Conservation (phyloP, 2,113 vertebrate species). For the Apodemus speciosus region DNA sequence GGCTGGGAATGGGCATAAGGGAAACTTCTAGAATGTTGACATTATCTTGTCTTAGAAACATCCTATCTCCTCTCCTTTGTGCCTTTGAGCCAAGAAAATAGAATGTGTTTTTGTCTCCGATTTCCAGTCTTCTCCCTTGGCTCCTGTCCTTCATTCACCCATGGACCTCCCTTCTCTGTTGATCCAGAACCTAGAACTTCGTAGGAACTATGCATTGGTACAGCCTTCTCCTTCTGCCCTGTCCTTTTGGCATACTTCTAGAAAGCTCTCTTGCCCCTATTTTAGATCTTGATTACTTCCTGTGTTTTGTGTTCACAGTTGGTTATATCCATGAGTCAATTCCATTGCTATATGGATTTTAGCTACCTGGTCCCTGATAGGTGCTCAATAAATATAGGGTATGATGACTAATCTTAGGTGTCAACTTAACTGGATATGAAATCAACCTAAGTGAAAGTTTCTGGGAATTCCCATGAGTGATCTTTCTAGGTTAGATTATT, state of each 20-base stretch:
- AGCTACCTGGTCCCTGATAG: neutral
- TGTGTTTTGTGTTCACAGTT: neutral
- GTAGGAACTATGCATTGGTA: neutral
- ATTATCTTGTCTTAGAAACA: neutral
- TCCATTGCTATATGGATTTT: neutral
- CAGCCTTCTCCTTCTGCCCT: neutral
- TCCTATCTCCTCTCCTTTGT: neutral
- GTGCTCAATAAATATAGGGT: fast-evolving
- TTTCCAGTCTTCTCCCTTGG: neutral
- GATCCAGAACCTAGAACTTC: neutral
- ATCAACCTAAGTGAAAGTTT: neutral
- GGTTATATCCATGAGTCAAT: neutral
- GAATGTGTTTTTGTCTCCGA: neutral
- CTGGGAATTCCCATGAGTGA: neutral
- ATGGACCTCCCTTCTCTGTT: neutral
- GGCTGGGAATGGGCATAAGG: neutral
- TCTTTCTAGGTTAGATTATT: neutral
- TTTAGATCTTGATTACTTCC: neutral
- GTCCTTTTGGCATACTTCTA: neutral
- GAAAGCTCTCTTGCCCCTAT: fast-evolving
- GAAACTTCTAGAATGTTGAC: neutral
- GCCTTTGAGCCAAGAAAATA: neutral
- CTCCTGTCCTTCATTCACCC: neutral
- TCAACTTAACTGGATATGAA: neutral
- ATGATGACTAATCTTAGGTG: neutral